phyloP scores from a whole-genome alignment of 2,797 vertebrate species.

The Odontamblyopus lacepedii region DNA sequence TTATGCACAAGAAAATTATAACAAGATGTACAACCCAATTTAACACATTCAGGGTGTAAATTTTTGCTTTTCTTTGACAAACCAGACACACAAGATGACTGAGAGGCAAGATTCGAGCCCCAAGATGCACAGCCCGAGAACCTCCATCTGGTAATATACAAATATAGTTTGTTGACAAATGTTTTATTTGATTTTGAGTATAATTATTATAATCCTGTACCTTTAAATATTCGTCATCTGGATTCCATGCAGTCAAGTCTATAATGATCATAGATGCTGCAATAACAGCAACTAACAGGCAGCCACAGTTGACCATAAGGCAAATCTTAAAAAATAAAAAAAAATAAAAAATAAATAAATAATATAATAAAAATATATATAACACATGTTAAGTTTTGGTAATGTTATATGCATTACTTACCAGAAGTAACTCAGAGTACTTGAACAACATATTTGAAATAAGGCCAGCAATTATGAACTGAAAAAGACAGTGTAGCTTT shows the following conservation, averaged over 20 bases:
- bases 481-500: constrained; percentile 5
- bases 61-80: constrained; percentile 36
- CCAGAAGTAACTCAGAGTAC: constrained; percentile 61
- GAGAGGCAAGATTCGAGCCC: constrained; percentile 59
- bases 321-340: constrained; percentile 58
- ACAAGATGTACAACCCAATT: neutral
- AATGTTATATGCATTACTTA: constrained; percentile 39
- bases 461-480: constrained; percentile 72
- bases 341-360: neutral
- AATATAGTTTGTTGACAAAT: neutral
- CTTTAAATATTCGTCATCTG: fast-evolving
- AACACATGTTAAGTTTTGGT: too few species aligned
- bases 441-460: constrained; percentile 66
- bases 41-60: constrained; percentile 25
- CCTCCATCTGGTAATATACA: constrained; percentile 62
- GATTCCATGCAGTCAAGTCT: constrained; percentile 24
- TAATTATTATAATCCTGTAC: constrained; percentile 32
- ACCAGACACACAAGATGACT: constrained; percentile 61
- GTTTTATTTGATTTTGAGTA: fast-evolving
- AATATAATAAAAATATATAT: too few species aligned
- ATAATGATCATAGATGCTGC: constrained; percentile 51
- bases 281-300: constrained; percentile 43
- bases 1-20: constrained; percentile 2
- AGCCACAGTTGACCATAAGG: constrained; percentile 52
- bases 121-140: constrained; percentile 65